phyloP scores from a whole-genome alignment of 2,888 invertebrate genomes.

The Esperia sulphurella region DNA sequence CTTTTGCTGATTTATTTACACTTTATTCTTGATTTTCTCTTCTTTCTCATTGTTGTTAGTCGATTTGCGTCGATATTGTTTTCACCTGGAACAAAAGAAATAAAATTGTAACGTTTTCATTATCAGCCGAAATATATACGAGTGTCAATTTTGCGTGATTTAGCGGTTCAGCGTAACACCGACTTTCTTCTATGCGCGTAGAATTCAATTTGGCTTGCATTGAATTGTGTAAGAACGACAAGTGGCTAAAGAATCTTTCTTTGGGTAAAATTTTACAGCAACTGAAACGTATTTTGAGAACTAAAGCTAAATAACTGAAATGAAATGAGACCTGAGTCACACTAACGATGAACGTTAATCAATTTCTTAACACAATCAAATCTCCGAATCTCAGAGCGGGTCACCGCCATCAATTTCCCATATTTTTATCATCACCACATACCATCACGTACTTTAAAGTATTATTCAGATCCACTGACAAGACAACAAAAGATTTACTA shows the following conservation, averaged over 20 bases:
- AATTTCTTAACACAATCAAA: conserved; percentile 40
- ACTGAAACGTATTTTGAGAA: no score
- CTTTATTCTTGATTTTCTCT: conserved; percentile 56
- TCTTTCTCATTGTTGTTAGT: conserved; percentile 66
- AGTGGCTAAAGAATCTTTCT: no score
- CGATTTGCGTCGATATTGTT: conserved; percentile 12
- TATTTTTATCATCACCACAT: conserved; percentile 58
- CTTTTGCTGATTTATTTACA: conserved; percentile 8
- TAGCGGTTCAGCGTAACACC: no score
- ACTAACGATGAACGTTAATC: conserved; percentile 18
- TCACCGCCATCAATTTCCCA: conserved; percentile 50
- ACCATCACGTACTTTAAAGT: conserved; percentile 56
- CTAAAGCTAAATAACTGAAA: no score
- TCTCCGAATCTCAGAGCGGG: conserved; percentile 25
- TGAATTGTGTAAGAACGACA: no score
- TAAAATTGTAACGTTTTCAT: no score
- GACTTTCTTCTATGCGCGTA: no score
- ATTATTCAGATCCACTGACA: conserved; percentile 50
- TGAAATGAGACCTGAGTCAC: no score
- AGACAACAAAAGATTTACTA: conserved; percentile 63
- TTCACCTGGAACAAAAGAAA: conserved; percentile 49
- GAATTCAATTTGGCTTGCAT: no score
- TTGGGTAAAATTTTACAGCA: no score
- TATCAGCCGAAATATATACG: no score
- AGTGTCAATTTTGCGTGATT: no score